These are phyloP conservation scores for Pseudocheirus occidentalis DNA, from an alignment of 2,797 vertebrate species.

Conservation along the genomic window DNA sequence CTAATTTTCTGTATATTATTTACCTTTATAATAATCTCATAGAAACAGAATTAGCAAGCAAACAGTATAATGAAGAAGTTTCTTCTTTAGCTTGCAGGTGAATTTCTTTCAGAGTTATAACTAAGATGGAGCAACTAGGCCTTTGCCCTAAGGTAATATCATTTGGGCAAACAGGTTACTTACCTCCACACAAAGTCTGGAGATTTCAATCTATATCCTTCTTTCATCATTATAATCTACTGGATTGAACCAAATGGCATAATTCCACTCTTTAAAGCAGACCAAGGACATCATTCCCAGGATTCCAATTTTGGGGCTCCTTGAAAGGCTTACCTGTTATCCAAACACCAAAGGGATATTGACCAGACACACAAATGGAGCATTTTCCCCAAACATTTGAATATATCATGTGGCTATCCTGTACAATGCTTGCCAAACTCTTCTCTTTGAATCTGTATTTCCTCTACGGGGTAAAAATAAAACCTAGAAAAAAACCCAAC, in stretches of 20 bases:
- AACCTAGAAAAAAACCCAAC: neutral
- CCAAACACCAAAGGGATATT: neutral
- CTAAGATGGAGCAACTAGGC: neutral
- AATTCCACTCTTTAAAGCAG: neutral
- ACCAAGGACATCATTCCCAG: neutral
- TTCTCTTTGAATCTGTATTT: neutral
- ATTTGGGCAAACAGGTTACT: neutral
- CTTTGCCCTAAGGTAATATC: neutral
- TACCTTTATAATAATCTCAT: neutral
- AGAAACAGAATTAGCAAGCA: neutral
- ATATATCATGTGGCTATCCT: neutral
- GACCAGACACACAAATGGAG: neutral
- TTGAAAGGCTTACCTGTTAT: neutral
- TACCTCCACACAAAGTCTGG: neutral
- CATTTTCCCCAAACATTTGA: neutral
- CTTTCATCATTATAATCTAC: neutral
- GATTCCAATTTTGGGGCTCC: neutral
- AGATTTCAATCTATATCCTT: neutral
- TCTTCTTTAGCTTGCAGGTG: neutral
- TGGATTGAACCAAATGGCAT: neutral
- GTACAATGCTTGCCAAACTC: neutral
- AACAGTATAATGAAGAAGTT: neutral
- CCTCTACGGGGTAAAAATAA: neutral
- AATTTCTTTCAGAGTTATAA: neutral
- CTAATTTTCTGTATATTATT: neutral